Base-by-base conservation (phyloP, 2,888 invertebrate genomes). In the Elgonia sp. region DNA sequence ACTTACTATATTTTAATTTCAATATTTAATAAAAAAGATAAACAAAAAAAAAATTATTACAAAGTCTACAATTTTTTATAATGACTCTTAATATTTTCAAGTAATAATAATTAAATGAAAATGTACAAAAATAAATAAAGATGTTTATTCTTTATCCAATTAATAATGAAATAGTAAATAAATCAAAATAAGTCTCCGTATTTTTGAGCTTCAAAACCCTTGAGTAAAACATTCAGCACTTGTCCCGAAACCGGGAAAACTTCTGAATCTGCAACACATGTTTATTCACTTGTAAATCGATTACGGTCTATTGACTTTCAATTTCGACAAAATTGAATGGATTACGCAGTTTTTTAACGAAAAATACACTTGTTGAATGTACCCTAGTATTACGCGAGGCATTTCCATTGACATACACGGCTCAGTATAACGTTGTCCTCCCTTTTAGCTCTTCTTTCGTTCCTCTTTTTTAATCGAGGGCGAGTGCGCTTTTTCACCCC, bases 321-420 rank as follows among this genome's bases (percentile, higher is more conserved):
- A 94, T 94, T 94, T 93, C 93, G 90, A 92, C 92, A 92, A 94
- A 94, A 94, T 93, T 93, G 92, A 92, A 89, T 89, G 90, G 91
- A 90, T 91, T 89, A 90, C 90, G 90, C 87, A 83, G 79, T 89
- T 91, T 92, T 92, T 93, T 93, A 75, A 80, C 92, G 90, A 92
- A 92, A 92, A 92, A 93, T 94, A 94, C 94, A 94, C 94, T 94
- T 94, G 94, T 94, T 94, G 94, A 94, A 92, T 94, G 92, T 91
- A 87, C 90, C 89, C 90, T 86, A 82, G 88, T 89, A 79, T 90
- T 90, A 91, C 89, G 88, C 89, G 89, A 90, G 89, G 90, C 91
- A 91, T 91, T 91, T 87, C 76, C 88, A 88, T 84, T 89, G 88
- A 86, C 86, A 89, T 86, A 86, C 90, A 91, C 89, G 88, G 90